A percentile compares a stretch with the other conserved stretches of the same genome.
Conservation (phyloP, 2,797 vertebrate species). For the Sebastes miniatus region DNA sequence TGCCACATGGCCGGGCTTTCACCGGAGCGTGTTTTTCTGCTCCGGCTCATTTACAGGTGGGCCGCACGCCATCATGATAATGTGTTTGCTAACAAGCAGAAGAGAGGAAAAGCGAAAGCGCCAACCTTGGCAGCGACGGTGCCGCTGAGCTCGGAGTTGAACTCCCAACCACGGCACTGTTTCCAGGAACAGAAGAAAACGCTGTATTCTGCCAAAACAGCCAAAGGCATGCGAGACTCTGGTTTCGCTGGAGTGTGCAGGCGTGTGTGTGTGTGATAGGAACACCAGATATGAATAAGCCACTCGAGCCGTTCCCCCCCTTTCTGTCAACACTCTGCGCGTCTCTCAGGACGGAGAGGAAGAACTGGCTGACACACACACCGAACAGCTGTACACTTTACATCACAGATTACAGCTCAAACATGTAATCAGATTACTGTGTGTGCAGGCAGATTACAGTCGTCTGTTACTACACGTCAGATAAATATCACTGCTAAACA, state of each 20-base stretch:
- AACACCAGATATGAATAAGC: constrained; percentile 36
- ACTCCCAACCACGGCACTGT: background rate
- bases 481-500: background rate
- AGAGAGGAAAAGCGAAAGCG: background rate
- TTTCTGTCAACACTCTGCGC: constrained; percentile 23
- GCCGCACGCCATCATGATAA: background rate
- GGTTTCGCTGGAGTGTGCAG: constrained; percentile 20
- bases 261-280: background rate
- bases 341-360: constrained; percentile 27
- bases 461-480: background rate
- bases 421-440: constrained; percentile 27
- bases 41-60: constrained; percentile 14
- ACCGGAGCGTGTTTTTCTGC: background rate
- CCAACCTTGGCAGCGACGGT: background rate
- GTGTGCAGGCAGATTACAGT: constrained; percentile 11
- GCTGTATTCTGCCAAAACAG: constrained; percentile 35
- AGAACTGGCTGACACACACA: background rate
- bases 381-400: background rate
- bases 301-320: background rate
- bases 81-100: background rate
- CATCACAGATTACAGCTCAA: constrained; percentile 3
- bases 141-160: background rate
- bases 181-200: background rate
- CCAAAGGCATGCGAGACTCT: constrained; percentile 7
- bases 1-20: background rate